phyloP scores from a whole-genome alignment of 2,113 vertebrate genomes.

The Grus americana region DNA sequence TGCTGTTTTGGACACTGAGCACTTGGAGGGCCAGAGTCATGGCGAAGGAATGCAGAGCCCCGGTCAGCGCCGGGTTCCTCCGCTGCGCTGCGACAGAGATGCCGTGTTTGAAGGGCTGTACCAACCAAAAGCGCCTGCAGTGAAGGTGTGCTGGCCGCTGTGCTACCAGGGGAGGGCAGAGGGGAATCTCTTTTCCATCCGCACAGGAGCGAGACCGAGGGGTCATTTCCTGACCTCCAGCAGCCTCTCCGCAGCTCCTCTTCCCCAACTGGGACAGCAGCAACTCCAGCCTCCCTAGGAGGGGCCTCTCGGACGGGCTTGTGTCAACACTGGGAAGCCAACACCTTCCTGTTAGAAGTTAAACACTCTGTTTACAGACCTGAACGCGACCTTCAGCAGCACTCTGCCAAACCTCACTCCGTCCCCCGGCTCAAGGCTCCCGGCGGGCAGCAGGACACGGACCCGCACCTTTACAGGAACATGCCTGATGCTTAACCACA shows the following conservation, averaged over 20 bases:
- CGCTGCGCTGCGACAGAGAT: rapidly evolving
- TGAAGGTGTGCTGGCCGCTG: background rate
- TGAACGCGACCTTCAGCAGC: background rate
- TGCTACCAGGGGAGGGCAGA: background rate
- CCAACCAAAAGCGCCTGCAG: background rate
- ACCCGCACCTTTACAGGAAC: background rate
- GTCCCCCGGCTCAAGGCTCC: background rate
- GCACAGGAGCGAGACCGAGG: background rate
- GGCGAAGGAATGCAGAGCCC: constrained; percentile 3
- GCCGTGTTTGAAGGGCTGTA: background rate
- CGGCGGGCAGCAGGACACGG: background rate
- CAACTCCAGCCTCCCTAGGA: background rate
- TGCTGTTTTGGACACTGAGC: background rate
- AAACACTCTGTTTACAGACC: constrained; percentile 11
- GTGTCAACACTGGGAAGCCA: constrained; percentile 58
- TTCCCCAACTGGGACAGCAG: background rate
- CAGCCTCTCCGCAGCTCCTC: background rate
- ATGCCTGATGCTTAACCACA: background rate
- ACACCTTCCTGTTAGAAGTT: constrained; percentile 34
- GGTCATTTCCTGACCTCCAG: constrained; percentile 6
- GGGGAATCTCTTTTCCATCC: background rate
- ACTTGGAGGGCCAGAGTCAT: background rate
- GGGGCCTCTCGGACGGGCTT: constrained; percentile 38
- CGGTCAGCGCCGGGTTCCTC: background rate
- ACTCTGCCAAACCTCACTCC: background rate